Evolutionary conservation across 1,140 invertebrate genomes (phyloP).

Genomic region (Drosophila serrata): DNA sequence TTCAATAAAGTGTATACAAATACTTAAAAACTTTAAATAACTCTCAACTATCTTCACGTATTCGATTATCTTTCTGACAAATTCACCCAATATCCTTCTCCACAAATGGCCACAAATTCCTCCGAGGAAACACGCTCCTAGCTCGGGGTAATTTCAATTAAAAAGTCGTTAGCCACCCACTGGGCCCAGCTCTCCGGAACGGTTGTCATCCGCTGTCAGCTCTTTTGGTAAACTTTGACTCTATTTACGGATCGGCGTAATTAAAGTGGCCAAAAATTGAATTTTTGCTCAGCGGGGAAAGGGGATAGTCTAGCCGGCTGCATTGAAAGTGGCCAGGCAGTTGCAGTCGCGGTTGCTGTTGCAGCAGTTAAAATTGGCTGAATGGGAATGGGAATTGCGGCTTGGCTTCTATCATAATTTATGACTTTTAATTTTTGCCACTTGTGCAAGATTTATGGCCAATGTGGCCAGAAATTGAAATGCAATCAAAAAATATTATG

Average conservation of each 20-base stretch:
- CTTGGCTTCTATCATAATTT: conserved; percentile 66
- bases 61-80: not conserved
- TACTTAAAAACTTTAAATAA: not conserved
- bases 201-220: conserved; percentile 32
- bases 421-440: conserved; percentile 77
- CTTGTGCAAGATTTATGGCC: conserved; percentile 75
- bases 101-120: not conserved
- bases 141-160: conserved; percentile 37
- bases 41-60: not conserved
- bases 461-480: conserved; percentile 72
- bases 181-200: conserved; percentile 15
- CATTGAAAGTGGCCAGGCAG: conserved; percentile 40
- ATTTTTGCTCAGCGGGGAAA: conserved; percentile 24
- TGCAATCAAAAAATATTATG: conserved; percentile 82
- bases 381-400: conserved; percentile 41
- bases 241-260: conserved; percentile 50
- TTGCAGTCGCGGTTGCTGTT: not conserved
- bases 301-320: not conserved
- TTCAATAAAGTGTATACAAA: not conserved
- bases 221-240: conserved; percentile 44
- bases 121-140: conserved; percentile 9
- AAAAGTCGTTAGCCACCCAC: conserved; percentile 52
- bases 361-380: conserved; percentile 23
- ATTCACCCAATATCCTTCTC: not conserved
- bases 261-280: conserved; percentile 53